Conservation (phyloP, 2,113 vertebrate genomes). For the Salvelinus fontinalis region DNA sequence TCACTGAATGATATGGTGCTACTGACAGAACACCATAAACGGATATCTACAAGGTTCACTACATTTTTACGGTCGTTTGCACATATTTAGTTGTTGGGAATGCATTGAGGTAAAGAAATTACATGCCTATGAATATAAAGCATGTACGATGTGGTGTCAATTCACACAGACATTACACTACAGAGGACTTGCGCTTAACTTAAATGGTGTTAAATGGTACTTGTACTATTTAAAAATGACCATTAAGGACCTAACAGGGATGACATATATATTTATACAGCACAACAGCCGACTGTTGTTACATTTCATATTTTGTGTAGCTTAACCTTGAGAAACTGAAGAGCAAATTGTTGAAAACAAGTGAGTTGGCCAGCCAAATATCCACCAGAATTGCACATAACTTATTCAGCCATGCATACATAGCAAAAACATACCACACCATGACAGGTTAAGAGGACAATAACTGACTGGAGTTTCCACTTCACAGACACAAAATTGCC, state of each 20-base stretch:
- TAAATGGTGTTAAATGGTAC: too few species aligned
- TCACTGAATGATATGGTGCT: conserved; percentile 60
- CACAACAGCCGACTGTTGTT: not conserved
- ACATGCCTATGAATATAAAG: conserved; percentile 59
- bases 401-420: conserved; percentile 53
- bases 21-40: conserved; percentile 51
- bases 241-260: too few species aligned
- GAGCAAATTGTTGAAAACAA: not conserved
- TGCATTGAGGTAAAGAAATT: conserved; percentile 43
- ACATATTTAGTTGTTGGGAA: conserved; percentile 58
- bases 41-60: conserved; percentile 61
- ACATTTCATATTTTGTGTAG: too few species aligned
- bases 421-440: conserved; percentile 41
- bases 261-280: too few species aligned
- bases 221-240: too few species aligned
- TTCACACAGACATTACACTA: not conserved
- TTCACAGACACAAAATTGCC: conserved; percentile 12
- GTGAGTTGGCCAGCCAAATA: conserved; percentile 29
- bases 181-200: not conserved
- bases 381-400: conserved; percentile 43
- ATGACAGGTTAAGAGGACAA: conserved; percentile 55
- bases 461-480: conserved; percentile 51
- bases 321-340: too few species aligned
- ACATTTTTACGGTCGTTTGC: conserved; percentile 66
- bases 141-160: not conserved